Conservation (phyloP, 2,888 invertebrate genomes). For the Anticlea derivata region DNA sequence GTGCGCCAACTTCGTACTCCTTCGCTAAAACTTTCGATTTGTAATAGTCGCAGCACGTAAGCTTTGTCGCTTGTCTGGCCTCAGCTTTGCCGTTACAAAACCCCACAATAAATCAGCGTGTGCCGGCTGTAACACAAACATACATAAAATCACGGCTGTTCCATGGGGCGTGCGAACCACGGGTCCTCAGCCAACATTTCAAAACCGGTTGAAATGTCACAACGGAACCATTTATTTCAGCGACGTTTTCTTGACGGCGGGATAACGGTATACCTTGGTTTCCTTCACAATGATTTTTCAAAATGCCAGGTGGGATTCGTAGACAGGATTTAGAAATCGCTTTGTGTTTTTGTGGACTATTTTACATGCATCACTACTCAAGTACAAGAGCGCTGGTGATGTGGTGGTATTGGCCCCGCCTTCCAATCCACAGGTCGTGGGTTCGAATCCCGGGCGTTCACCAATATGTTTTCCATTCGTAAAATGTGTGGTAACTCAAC, state of each 20-base stretch:
- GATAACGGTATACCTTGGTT: constrained; percentile 23
- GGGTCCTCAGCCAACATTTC: constrained; percentile 32
- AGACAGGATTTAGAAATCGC: background rate
- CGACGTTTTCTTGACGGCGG: constrained; percentile 32
- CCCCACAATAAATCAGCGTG: constrained; percentile 36
- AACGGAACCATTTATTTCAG: constrained; percentile 35
- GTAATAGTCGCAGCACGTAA: constrained; percentile 32
- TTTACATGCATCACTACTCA: background rate
- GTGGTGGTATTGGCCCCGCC: no score
- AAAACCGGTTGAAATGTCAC: constrained; percentile 33
- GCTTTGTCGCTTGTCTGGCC: constrained; percentile 35
- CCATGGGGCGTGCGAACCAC: constrained; percentile 23
- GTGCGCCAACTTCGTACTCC: constrained; percentile 22
- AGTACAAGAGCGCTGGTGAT: no score
- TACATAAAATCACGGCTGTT: constrained; percentile 29
- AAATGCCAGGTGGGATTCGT: constrained; percentile 15
- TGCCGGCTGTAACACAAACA: constrained; percentile 31
- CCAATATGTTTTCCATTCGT: no score
- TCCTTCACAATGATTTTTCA: constrained; percentile 15
- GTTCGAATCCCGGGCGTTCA: no score
- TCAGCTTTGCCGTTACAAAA: constrained; percentile 31
- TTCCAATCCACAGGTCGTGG: no score
- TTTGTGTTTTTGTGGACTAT: background rate
- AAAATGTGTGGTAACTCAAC: no score
- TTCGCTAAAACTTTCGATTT: constrained; percentile 34